phyloP scores from a whole-genome alignment of 2,888 invertebrate species.

The Megastigmus dorsalis region DNA sequence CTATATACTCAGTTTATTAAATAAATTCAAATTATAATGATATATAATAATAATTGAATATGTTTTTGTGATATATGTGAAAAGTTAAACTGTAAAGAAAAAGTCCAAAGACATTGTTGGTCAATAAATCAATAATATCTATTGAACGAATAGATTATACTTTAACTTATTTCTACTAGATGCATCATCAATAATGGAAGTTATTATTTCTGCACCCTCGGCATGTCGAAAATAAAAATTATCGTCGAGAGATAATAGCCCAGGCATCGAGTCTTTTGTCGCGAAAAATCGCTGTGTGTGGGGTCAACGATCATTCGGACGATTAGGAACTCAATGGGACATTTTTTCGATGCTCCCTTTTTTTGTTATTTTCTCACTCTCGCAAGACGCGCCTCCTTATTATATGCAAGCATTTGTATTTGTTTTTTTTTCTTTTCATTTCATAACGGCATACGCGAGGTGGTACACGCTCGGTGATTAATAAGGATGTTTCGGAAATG shows the following conservation, averaged over 20 bases:
- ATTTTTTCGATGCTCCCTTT: too few species aligned
- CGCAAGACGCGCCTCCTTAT: neutral
- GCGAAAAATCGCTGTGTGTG: slow-evolving; percentile 22
- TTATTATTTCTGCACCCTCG: slow-evolving; percentile 15
- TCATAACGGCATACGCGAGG: neutral
- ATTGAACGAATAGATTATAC: slow-evolving; percentile 3
- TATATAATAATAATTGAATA: too few species aligned
- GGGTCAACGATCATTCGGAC: slow-evolving; percentile 28
- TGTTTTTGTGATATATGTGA: too few species aligned
- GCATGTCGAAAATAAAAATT: slow-evolving; percentile 6
- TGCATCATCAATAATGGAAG: neutral
- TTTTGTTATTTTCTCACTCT: too few species aligned
- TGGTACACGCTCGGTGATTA: too few species aligned
- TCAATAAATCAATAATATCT: too few species aligned
- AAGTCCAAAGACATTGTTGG: too few species aligned
- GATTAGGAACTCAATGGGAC: slow-evolving; percentile 42
- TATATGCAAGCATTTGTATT: neutral
- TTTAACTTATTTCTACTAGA: too few species aligned
- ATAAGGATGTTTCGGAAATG: slow-evolving; percentile 32
- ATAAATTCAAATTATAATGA: too few species aligned
- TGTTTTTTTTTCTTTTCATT: neutral
- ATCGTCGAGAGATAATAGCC: neutral
- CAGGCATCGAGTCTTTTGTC: slow-evolving; percentile 26
- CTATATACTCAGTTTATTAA: too few species aligned
- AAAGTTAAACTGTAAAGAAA: too few species aligned